Conservation (phyloP, 2,797 vertebrate genomes). For the Columba guinea region DNA sequence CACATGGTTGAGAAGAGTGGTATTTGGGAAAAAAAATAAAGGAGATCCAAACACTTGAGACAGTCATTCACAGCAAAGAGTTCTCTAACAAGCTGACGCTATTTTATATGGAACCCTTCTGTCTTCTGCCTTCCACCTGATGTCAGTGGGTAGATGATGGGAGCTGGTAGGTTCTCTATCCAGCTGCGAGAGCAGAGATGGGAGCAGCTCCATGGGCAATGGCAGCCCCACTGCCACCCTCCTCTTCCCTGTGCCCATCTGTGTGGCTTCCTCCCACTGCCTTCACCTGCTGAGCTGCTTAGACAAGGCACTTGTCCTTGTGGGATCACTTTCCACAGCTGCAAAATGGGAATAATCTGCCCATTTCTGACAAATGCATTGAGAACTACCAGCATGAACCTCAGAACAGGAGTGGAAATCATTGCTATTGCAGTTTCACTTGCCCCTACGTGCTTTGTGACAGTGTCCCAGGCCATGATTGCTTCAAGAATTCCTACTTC, state of each 20-base stretch:
- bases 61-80: not conserved
- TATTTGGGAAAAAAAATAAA: not conserved
- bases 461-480: not conserved
- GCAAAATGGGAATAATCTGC: not conserved
- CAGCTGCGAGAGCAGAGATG: not conserved
- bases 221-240: not conserved
- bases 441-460: not conserved
- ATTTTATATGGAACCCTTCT: not conserved
- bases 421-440: not conserved
- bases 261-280: not conserved
- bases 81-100: not conserved
- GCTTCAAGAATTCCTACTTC: not conserved
- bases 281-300: accelerated
- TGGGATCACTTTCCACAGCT: not conserved
- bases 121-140: not conserved
- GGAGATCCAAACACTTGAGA: not conserved
- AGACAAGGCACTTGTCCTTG: not conserved
- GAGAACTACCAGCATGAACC: not conserved
- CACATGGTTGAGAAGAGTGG: not conserved
- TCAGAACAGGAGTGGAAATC: not conserved
- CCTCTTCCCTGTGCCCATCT: not conserved
- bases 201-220: not conserved
- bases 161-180: not conserved
- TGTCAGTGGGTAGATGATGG: not conserved
- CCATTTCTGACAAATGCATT: not conserved